Base-by-base conservation (phyloP, 2,888 invertebrate genomes). In the Orthosia gracilis region DNA sequence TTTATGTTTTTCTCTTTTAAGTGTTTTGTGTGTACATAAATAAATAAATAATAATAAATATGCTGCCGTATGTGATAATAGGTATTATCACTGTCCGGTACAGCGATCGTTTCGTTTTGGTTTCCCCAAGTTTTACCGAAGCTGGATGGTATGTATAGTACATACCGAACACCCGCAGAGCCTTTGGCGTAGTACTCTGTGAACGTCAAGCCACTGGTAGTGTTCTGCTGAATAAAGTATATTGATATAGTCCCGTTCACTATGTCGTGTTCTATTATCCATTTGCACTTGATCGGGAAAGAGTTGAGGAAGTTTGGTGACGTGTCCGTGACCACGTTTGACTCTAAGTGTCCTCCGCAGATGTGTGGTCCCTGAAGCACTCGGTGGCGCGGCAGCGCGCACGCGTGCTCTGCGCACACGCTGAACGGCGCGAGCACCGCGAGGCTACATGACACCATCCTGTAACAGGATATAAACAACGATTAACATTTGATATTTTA, bases 271-370 rank as follows among this genome's bases (percentile, higher is more conserved):
- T 95, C 94, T 90, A 99, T 98, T 76, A 99, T 97, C 99, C 99
- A 99, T 86, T 98, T 97, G 92, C 99, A 99, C 85, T 97, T 97
- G 79, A 99, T 97, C n/a, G 97, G 96, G 92, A 99, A 99, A 31
- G 98, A 97, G 76, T 97, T 96, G 0, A 99, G 99, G 91, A 99
- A 99, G 91, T 98, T 97, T 0, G 99, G 99, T n/a, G 98, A 98
- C 80, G 98, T 97, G 65, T 99, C 97, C 71, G 97, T 94, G 55
- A 98, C 98, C 63, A 97, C 96, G 11, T 97, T 96, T 11, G 97
- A 97, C 59, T 97, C 97, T 64, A 98, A 94, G 26, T 97, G 96
- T 17, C 98, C 98, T 3, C 98, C 98, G 88, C 98, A 98, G 61
- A 93, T 91, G 78, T 95, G 94, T 2, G 95, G 94, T 2, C 94